Conservation (phyloP, 2,113 vertebrate species). For the Vimba vimba region DNA sequence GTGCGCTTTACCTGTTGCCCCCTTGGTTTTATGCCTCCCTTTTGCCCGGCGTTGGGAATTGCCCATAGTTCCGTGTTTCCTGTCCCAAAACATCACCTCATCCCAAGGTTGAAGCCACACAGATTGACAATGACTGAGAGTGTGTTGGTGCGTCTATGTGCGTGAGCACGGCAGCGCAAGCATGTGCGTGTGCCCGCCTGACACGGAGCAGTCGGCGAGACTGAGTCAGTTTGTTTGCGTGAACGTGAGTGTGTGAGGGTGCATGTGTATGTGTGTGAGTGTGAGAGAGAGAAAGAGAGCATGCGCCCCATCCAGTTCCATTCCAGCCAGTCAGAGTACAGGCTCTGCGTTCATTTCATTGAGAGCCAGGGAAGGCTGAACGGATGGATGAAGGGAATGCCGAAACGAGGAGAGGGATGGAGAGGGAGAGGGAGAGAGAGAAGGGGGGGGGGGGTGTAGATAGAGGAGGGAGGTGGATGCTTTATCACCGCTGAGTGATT, state of each 20-base stretch:
- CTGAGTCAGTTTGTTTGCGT: conserved; percentile 53
- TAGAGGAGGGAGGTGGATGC: conserved; percentile 46
- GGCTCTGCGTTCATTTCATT: conserved; percentile 73
- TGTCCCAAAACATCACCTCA: conserved; percentile 83
- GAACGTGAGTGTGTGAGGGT: conserved; percentile 50
- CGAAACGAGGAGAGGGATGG: conserved; percentile 9
- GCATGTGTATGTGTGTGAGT: conserved; percentile 35
- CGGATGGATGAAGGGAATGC: conserved; percentile 59
- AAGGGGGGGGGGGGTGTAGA: conserved; percentile 18
- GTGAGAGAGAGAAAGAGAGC: conserved; percentile 53
- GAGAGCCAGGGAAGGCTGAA: conserved; percentile 61
- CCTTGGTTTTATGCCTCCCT: conserved; percentile 79
- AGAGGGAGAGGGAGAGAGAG: conserved; percentile 8
- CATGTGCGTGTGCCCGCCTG: conserved; percentile 46
- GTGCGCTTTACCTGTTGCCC: conserved; percentile 73
- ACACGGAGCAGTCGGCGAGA: conserved; percentile 22
- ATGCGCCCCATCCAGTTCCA: conserved; percentile 56
- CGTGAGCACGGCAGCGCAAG: conserved; percentile 39
- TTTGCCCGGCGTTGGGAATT: conserved; percentile 80
- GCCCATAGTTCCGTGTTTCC: conserved; percentile 76
- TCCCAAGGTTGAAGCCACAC: conserved; percentile 66
- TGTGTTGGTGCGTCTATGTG: conserved; percentile 32
- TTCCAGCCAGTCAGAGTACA: conserved; percentile 67
- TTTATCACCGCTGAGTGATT: conserved; percentile 61
- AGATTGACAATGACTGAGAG: conserved; percentile 63